Base-by-base conservation (phyloP, 1,140 invertebrate genomes). In the Adelges cooleyi region DNA sequence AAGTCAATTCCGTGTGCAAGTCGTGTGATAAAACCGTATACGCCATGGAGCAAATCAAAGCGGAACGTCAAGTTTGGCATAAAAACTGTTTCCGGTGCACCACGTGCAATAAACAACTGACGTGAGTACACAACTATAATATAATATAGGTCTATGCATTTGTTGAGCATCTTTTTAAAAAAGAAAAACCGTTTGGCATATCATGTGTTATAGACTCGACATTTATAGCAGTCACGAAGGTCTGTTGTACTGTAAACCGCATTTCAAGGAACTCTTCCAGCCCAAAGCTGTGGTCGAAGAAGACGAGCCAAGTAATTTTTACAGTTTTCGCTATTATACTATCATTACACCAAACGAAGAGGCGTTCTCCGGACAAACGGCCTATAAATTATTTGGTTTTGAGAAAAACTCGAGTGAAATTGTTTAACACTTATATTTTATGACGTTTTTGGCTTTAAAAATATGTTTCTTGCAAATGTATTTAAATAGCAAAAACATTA, bases 21-120 rank as follows among this genome's bases (percentile, higher is more conserved):
- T 81, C 84, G 66, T 95, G 92, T 74, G 79, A 81, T n/a, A 89
- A 91, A 72, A 83, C 86, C 62, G 92, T 94, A 10, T 95, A 93
- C 76, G 90, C 90, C 77, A 94, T 95, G 90, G 92, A 95, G 75
- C 84, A 90, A 71, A 84, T 92, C 66, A 92, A 92, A 75, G 89
- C 89, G 2, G 91, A 92, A 74, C 85, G 84, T 70, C 76, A 82
- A 25, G 80, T 88, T 51, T 95, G 89, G 84, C 92, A 95, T 74
- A 93, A 91, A 75, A 86, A 88, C 73, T 95, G 92, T 77, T 92
- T 95, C 79, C 79, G 89, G 69, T 95, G 92, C 72, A 81, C 82
- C 48, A 86, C 92, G 74, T 95, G 92, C 74, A 85, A 84, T 71
- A 94, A 92, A 76, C 86, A 87, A 71, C 80, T 95, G 62, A 92